Conservation (phyloP, 2,113 vertebrate genomes). For the Sander vitreus region DNA sequence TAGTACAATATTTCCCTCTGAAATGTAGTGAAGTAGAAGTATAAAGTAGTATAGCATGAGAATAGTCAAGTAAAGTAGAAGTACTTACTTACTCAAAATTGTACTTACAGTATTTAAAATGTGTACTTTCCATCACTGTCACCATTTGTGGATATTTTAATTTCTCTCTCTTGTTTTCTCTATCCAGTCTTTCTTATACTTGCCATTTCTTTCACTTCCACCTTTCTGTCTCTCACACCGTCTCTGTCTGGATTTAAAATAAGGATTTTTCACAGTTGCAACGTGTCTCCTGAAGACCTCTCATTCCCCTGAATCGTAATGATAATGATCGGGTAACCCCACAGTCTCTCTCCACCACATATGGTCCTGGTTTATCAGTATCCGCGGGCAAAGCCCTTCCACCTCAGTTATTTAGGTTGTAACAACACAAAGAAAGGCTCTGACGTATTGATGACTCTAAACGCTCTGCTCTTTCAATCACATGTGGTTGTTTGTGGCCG, state of each 20-base stretch:
- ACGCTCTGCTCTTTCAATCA: slow-evolving; percentile 19
- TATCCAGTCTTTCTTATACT: neutral
- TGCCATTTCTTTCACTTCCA: neutral
- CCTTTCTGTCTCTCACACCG: neutral
- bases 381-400: slow-evolving; percentile 42
- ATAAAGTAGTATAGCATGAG: neutral
- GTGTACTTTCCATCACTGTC: neutral
- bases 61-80: neutral
- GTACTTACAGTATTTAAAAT: neutral
- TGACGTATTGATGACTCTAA: slow-evolving; percentile 31
- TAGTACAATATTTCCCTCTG: neutral
- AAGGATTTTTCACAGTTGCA: slow-evolving; percentile 12
- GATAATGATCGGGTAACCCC: slow-evolving; percentile 40
- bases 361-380: slow-evolving; percentile 57
- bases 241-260: neutral
- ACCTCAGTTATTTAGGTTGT: slow-evolving; percentile 44
- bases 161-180: neutral
- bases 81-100: neutral
- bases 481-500: neutral
- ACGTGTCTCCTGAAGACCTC: neutral
- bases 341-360: slow-evolving; percentile 41
- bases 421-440: slow-evolving; percentile 41
- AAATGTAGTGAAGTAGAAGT: neutral
- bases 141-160: neutral
- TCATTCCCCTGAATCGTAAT: neutral